Base-by-base conservation (phyloP, 2,797 vertebrate species). In the Hemitrygon akajei region DNA sequence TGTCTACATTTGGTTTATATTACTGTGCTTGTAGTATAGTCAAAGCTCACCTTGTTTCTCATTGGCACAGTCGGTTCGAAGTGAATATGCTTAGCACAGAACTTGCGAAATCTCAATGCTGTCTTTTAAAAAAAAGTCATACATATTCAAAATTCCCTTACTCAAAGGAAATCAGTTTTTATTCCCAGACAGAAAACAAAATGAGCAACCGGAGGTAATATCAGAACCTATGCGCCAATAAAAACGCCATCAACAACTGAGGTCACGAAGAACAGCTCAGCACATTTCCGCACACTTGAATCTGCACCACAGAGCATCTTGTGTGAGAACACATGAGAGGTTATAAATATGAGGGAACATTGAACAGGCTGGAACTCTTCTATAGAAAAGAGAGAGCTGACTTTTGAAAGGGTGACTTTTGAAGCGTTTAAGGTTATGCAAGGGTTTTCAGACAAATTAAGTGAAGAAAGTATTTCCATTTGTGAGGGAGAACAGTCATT, bases 51-150 rank as follows among this genome's bases (percentile, higher is more conserved):
- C 27, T 30, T 63, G 4, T 87, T 87, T 89, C 14, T 20, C 58
- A 89, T 66, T 66, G 60, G 7, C 30, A 34, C 58, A 20, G 86
- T 60, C 66, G 58, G 0, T 66, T 66, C 58, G 22, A 63, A 89
- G 63, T 89, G 86, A 66, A 89, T 63, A 66, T 66, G 25, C 18
- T 89, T n/a, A 66, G 16, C 86, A 89, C 86, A 89, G 6, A 89
- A 4, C 47, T 9, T 56, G 30, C 30, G 9, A 69, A 91, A 71
- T 37, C 30, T 34, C 87, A 91, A 40, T n/a, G 10, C n/a, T 22
- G 34, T 40, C 63, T 40, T 37, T 71, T 34, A 71, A 56, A 10
- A 40, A 34, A 10, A 71, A 34, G 63, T 20, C 20, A 27, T 73
- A 73, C 69, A 91, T 73, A 71, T 71, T 91, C 37, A 73, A 34